Evolutionary conservation across 2,113 vertebrate species (phyloP).

Genomic region (Lophochroa leadbeateri): DNA sequence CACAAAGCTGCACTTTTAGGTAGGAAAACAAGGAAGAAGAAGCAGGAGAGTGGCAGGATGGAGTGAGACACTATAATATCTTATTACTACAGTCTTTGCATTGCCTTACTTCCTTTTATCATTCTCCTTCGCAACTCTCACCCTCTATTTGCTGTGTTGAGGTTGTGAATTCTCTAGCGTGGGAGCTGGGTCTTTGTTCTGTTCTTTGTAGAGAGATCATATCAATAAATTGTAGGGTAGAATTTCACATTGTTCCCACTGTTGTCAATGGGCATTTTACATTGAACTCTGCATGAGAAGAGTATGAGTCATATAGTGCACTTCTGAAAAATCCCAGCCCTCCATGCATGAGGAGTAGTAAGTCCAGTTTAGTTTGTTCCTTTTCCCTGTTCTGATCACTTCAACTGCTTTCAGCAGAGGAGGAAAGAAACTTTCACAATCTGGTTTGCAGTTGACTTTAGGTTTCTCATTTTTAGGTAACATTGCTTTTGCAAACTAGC

Average conservation of each 20-base stretch:
- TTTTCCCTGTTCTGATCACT: background rate
- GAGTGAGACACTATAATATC: background rate
- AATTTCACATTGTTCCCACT: slow-evolving; percentile 36
- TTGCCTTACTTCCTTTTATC: background rate
- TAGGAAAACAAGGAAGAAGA: too few relatives aligned
- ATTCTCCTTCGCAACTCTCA: background rate
- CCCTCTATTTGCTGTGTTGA: background rate
- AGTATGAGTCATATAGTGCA: background rate
- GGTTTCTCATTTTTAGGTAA: slow-evolving; percentile 41
- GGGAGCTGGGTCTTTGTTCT: slow-evolving; percentile 15
- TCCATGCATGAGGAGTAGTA: background rate
- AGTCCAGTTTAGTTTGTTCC: slow-evolving; percentile 3
- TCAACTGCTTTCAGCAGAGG: background rate
- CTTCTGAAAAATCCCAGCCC: background rate
- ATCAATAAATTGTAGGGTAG: slow-evolving; percentile 37
- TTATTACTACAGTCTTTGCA: background rate
- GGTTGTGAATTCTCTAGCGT: background rate
- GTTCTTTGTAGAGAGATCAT: slow-evolving; percentile 38
- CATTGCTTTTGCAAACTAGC: slow-evolving; percentile 3
- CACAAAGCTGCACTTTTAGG: too few relatives aligned
- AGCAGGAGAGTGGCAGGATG: too few relatives aligned
- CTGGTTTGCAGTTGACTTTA: background rate
- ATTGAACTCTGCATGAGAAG: background rate
- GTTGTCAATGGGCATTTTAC: slow-evolving; percentile 19
- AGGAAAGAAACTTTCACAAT: slow-evolving; percentile 19